Evolutionary conservation across 2,888 invertebrate genomes (phyloP).

Genomic region (Noctua janthina): DNA sequence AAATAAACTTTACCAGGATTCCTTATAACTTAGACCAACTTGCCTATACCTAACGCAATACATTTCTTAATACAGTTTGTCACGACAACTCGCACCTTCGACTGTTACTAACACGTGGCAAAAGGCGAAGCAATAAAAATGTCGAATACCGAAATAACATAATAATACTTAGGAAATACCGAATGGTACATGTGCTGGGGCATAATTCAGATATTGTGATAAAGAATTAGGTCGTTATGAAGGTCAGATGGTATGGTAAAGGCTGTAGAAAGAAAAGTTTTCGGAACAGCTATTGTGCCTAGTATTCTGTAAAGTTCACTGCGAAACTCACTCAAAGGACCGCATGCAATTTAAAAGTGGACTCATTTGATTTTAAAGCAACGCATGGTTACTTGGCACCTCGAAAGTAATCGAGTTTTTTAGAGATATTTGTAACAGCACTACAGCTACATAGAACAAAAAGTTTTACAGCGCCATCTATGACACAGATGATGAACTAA

Average conservation of each 20-base stretch:
- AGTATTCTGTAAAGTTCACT: background rate
- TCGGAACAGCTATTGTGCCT: background rate
- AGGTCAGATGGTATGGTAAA: background rate
- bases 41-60: constrained; percentile 25
- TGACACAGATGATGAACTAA: no score
- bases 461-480: no score
- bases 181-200: background rate
- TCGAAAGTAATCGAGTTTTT: background rate
- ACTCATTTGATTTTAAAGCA: background rate
- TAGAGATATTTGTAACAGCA: background rate
- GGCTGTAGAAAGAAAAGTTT: background rate
- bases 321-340: background rate
- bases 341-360: background rate
- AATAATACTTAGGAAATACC: constrained; percentile 48
- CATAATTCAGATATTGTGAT: constrained; percentile 15
- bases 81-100: constrained; percentile 55
- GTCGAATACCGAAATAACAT: constrained; percentile 43
- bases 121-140: constrained; percentile 54
- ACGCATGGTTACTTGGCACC: background rate
- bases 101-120: constrained; percentile 48
- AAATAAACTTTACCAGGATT: no score
- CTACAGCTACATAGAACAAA: no score
- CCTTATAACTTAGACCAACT: constrained; percentile 56
- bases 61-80: constrained; percentile 62
- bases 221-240: background rate